phyloP scores from a whole-genome alignment of 2,888 invertebrate genomes.

The Spodoptera picta region DNA sequence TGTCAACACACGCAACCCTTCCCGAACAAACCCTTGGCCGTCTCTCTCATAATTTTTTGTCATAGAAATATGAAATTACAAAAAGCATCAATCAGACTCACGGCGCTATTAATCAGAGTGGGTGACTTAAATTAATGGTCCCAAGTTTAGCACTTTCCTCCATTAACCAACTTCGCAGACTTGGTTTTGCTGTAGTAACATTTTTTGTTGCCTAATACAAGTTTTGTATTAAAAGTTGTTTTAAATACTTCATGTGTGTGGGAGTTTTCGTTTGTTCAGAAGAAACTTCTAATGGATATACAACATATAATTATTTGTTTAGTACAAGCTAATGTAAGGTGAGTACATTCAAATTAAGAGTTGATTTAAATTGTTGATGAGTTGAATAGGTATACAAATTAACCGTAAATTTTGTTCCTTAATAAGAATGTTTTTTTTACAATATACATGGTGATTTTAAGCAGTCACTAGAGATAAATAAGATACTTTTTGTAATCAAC shows the following conservation, averaged over 20 bases:
- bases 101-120: conserved; percentile 38
- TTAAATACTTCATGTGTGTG: conserved; percentile 3
- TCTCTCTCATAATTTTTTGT: conserved; percentile 8
- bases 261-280: not conserved
- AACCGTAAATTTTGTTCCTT: too few relatives aligned
- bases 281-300: too few relatives aligned
- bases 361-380: too few relatives aligned
- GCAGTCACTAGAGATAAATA: too few relatives aligned
- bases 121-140: conserved; percentile 44
- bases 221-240: conserved; percentile 30
- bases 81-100: conserved; percentile 39
- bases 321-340: too few relatives aligned
- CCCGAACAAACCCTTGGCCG: not conserved
- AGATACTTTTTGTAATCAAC: too few relatives aligned
- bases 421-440: too few relatives aligned
- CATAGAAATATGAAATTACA: conserved; percentile 24
- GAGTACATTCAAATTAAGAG: too few relatives aligned
- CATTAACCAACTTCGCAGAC: conserved; percentile 39
- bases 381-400: too few relatives aligned
- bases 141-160: conserved; percentile 41
- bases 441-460: too few relatives aligned
- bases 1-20: too few relatives aligned
- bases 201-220: conserved; percentile 33
- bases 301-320: too few relatives aligned
- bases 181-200: conserved; percentile 16